Conservation (phyloP, 1,140 invertebrate genomes). For the Plutomurus gul region DNA sequence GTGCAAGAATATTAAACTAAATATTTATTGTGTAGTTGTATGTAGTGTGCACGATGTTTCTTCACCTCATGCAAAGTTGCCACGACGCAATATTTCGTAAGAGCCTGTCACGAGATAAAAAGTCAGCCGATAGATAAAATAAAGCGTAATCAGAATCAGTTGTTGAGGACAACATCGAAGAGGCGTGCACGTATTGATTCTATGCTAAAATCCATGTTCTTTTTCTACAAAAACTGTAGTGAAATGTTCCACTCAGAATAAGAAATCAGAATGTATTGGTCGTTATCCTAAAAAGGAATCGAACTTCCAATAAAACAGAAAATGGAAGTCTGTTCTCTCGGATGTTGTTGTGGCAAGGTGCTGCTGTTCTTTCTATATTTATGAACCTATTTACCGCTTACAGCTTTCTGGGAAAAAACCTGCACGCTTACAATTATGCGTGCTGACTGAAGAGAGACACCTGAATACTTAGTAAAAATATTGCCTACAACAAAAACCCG, state of each 20-base stretch:
- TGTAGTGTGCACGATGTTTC: no score
- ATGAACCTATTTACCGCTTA: no score
- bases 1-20: no score
- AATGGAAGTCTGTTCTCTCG: background rate
- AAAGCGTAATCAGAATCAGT: slow-evolving; percentile 10
- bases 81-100: background rate
- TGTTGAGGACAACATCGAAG: background rate
- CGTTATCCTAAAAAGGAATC: background rate
- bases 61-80: no score
- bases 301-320: slow-evolving; percentile 12
- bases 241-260: background rate
- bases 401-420: no score
- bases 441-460: no score
- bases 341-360: no score
- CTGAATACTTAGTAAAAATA: no score
- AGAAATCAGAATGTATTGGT: background rate
- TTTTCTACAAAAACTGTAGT: background rate
- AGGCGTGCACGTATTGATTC: slow-evolving; percentile 7
- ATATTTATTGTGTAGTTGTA: no score
- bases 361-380: no score
- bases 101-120: background rate
- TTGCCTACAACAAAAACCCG: no score
- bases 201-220: slow-evolving; percentile 5
- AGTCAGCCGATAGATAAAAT: background rate
- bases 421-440: no score